These are phyloP conservation scores for Drosophila neotestacea DNA, from an alignment of 2,888 invertebrate genomes.

Conservation along the genomic window DNA sequence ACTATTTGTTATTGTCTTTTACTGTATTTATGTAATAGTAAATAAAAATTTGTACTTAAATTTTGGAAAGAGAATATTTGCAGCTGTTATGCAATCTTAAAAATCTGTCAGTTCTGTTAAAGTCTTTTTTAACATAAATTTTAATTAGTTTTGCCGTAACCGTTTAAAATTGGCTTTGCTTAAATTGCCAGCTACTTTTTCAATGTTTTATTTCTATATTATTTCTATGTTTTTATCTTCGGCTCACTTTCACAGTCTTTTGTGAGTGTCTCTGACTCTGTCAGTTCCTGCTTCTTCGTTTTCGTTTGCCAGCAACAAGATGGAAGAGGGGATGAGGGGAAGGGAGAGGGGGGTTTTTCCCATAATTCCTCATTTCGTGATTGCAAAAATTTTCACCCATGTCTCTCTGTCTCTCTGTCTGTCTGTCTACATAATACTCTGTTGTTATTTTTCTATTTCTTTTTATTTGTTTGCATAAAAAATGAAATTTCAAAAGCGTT, in stretches of 20 bases:
- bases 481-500: constrained; percentile 69
- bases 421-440: constrained; percentile 16
- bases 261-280: constrained; percentile 21
- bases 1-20: too few species aligned
- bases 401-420: constrained; percentile 4
- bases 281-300: constrained; percentile 34
- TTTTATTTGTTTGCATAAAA: constrained; percentile 61
- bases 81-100: too few species aligned
- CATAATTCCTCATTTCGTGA: constrained; percentile 63
- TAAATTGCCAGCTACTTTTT: constrained; percentile 16
- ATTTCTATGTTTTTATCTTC: constrained; percentile 5
- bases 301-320: constrained; percentile 1
- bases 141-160: neutral
- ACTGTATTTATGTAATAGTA: too few species aligned
- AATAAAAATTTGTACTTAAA: too few species aligned
- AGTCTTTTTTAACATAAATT: neutral
- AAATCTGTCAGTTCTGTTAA: too few species aligned
- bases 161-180: constrained; percentile 23
- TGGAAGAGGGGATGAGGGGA: neutral
- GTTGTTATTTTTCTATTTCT: constrained; percentile 42
- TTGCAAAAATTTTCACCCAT: constrained; percentile 60
- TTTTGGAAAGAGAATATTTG: too few species aligned
- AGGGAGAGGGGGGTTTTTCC: constrained; percentile 36
- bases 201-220: constrained; percentile 1
- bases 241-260: constrained; percentile 42